phyloP scores from a whole-genome alignment of 2,888 invertebrate species.

The Zootermopsis nevadensis region DNA sequence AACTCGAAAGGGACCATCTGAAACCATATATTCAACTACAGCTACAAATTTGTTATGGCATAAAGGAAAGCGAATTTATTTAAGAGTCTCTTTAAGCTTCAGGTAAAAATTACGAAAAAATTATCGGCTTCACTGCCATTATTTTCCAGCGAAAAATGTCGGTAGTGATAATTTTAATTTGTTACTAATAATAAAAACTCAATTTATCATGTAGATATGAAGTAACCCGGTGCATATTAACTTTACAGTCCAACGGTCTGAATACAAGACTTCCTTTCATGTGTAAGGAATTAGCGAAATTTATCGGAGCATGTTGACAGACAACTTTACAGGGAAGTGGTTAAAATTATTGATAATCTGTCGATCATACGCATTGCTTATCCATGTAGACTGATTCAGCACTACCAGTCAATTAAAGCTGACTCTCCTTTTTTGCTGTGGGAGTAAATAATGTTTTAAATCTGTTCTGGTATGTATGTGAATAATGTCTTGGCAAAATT shows the following conservation, averaged over 20 bases:
- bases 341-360: slow-evolving; percentile 10
- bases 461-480: too few species aligned
- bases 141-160: not conserved
- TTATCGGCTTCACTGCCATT: not conserved
- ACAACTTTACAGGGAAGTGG: not conserved
- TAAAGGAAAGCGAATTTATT: not conserved
- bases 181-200: too few species aligned
- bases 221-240: too few species aligned
- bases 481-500: too few species aligned
- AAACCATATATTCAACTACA: too few species aligned
- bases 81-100: not conserved
- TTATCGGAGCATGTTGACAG: not conserved
- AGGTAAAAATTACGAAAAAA: too few species aligned
- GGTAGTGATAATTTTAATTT: too few species aligned
- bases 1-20: too few species aligned
- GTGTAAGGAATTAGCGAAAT: not conserved
- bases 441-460: too few species aligned
- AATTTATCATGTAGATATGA: too few species aligned
- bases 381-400: not conserved
- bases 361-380: not conserved
- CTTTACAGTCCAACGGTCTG: not conserved
- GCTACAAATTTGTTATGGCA: too few species aligned
- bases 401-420: not conserved
- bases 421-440: not conserved
- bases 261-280: too few species aligned